These are phyloP conservation scores for Nanger granti DNA, from an alignment of 2,113 vertebrate genomes.

Conservation along the genomic window DNA sequence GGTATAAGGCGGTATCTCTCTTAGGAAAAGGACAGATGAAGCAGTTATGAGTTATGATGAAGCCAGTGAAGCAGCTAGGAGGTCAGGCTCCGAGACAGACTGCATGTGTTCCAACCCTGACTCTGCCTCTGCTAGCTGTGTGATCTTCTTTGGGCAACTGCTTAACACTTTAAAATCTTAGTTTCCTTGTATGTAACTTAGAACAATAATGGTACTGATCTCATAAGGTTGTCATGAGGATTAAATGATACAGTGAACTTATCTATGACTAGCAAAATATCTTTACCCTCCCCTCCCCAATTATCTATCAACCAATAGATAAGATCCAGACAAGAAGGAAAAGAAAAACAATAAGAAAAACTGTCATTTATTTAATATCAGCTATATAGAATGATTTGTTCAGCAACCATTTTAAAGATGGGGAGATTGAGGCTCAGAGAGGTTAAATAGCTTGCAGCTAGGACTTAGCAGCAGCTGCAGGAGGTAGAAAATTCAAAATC, in stretches of 20 bases:
- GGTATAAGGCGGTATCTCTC: background rate
- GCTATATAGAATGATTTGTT: background rate
- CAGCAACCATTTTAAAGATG: background rate
- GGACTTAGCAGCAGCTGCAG: background rate
- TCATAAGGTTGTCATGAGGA: background rate
- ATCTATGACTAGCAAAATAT: background rate
- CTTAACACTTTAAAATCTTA: background rate
- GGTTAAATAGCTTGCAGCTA: background rate
- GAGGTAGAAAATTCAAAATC: background rate
- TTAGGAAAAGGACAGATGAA: background rate
- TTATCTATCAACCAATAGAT: background rate
- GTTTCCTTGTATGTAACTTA: background rate
- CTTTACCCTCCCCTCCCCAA: background rate
- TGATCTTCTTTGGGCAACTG: background rate
- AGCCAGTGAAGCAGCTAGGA: background rate
- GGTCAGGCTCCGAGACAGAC: background rate
- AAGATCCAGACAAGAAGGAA: background rate
- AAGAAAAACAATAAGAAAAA: background rate
- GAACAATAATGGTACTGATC: background rate
- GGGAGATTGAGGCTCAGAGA: background rate
- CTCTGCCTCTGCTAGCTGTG: background rate
- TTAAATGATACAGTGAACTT: constrained; percentile 10
- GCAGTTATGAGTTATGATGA: background rate
- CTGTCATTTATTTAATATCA: background rate
- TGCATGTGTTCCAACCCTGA: background rate